phyloP scores from a whole-genome alignment of 2,113 vertebrate species.

The Eretmochelys imbricata region DNA sequence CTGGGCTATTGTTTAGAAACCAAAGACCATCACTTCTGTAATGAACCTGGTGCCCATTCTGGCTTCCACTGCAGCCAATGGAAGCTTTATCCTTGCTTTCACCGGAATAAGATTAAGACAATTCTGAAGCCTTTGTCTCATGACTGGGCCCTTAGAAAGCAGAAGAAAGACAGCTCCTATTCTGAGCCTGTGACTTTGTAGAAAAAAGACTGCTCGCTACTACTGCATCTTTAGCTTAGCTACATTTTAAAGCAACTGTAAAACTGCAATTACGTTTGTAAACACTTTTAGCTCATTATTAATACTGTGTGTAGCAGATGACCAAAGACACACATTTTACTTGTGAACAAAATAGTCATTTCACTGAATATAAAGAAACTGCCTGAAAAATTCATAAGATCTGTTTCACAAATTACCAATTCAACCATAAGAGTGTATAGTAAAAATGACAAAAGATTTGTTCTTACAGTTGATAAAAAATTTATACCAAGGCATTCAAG shows the following conservation, averaged over 20 bases:
- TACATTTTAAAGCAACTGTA: slow-evolving; percentile 27
- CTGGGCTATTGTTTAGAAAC: neutral
- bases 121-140: neutral
- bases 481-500: slow-evolving; percentile 95
- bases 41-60: neutral
- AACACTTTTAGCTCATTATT: slow-evolving; percentile 45
- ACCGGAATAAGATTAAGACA: neutral
- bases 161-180: neutral
- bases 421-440: slow-evolving; percentile 82
- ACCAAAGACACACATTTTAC: slow-evolving; percentile 57
- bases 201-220: neutral
- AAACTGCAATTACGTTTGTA: slow-evolving; percentile 34
- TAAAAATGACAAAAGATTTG: slow-evolving; percentile 97
- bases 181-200: neutral
- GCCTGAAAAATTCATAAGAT: slow-evolving; percentile 96
- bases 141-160: neutral
- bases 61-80: neutral
- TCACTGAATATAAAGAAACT: slow-evolving; percentile 78
- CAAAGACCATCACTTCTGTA: neutral
- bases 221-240: neutral
- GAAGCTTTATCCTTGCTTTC: neutral
- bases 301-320: neutral
- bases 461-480: slow-evolving; percentile 96
- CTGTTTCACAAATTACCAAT: slow-evolving; percentile 93
- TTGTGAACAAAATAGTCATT: slow-evolving; percentile 66